phyloP scores from a whole-genome alignment of 2,797 vertebrate species.

The Percopsis omiscomaycus region DNA sequence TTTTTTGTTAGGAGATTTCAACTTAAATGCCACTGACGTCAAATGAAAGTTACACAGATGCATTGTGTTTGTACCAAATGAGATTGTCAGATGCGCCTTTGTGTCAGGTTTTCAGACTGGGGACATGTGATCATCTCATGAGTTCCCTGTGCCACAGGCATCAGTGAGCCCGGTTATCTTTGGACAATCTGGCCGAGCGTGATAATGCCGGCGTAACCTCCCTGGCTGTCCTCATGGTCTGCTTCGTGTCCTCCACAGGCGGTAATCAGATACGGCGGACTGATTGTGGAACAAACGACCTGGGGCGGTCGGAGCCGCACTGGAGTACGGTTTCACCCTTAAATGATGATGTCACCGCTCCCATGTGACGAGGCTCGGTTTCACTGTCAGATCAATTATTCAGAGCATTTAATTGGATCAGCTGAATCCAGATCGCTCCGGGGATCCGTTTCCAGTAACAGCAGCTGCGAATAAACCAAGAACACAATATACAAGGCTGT shows the following conservation, averaged over 20 bases:
- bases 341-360: constrained; percentile 74
- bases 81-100: constrained; percentile 13
- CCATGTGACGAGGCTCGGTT: constrained; percentile 73
- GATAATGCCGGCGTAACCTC: constrained; percentile 57
- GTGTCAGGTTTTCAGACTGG: constrained; percentile 29
- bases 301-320: constrained; percentile 64
- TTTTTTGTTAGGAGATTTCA: constrained; percentile 24
- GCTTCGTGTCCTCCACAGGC: constrained; percentile 71
- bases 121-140: constrained; percentile 60
- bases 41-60: constrained; percentile 1
- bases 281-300: constrained; percentile 70
- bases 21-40: constrained; percentile 1
- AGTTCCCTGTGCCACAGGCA: constrained; percentile 34
- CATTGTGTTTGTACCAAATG: constrained; percentile 23
- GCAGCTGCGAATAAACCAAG: constrained; percentile 74
- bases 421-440: constrained; percentile 72
- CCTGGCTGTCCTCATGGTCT: constrained; percentile 57
- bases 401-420: constrained; percentile 79
- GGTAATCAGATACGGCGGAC: constrained; percentile 69
- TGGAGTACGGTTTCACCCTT: constrained; percentile 65
- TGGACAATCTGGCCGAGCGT: constrained; percentile 48
- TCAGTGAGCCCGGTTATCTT: constrained; percentile 58
- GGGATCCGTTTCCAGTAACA: constrained; percentile 76
- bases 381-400: constrained; percentile 81
- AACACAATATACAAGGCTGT: constrained; percentile 57